Evolutionary conservation across 1,140 invertebrate genomes (phyloP).

Genomic region (Drosophila baimaii): DNA sequence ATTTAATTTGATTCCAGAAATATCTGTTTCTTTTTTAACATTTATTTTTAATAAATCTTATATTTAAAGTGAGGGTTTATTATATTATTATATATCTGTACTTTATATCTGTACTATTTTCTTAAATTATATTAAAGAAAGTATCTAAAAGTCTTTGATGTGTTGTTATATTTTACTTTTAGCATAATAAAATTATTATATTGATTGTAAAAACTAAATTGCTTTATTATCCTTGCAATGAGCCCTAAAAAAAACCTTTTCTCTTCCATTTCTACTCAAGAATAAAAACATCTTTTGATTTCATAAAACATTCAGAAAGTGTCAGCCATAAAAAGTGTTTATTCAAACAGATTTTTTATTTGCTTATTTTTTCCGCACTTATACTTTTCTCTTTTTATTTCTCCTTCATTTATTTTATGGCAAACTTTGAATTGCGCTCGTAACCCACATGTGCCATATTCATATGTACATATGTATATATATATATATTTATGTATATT

Average conservation of each 20-base stretch:
- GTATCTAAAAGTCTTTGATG: too few species aligned
- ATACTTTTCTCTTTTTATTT: conserved; percentile 1
- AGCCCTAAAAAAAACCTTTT: background rate
- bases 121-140: too few species aligned
- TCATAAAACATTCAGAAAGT: background rate
- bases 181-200: background rate
- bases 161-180: background rate
- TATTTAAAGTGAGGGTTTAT: too few species aligned
- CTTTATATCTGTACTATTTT: too few species aligned
- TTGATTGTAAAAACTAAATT: background rate
- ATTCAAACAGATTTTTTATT: conserved; percentile 12
- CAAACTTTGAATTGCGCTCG: conserved; percentile 8
- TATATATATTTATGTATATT: background rate
- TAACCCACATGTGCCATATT: conserved; percentile 1
- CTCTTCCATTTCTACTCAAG: background rate
- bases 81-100: too few species aligned
- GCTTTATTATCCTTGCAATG: background rate
- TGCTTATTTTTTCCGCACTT: conserved; percentile 15
- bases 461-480: background rate
- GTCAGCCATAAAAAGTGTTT: conserved; percentile 18
- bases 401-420: conserved; percentile 10
- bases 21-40: background rate
- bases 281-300: background rate
- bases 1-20: too few species aligned
- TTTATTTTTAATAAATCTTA: background rate